Evolutionary conservation across 2,888 invertebrate genomes (phyloP).

Genomic region (Drosophila anomalata): DNA sequence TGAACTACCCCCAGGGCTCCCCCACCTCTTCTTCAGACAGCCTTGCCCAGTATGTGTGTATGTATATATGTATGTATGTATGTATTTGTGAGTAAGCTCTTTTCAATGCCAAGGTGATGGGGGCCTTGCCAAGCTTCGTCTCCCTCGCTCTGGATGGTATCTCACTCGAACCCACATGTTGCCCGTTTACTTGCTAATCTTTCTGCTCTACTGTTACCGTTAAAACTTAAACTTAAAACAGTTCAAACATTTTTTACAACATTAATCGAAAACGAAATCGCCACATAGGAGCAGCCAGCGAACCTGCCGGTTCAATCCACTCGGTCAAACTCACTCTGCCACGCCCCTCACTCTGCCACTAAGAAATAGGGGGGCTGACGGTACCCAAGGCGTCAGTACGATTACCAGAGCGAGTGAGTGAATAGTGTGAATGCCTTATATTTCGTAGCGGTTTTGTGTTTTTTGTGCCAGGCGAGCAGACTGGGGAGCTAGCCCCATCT

Average conservation of each 20-base stretch:
- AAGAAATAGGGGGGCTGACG: constrained; percentile 7
- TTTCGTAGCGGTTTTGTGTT: constrained; percentile 82
- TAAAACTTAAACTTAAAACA: constrained; percentile 84
- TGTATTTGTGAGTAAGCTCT: constrained; percentile 37
- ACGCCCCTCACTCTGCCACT: not conserved
- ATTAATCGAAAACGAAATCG: constrained; percentile 45
- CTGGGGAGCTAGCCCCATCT: not conserved
- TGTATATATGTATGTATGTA: not conserved
- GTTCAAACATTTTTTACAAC: constrained; percentile 82
- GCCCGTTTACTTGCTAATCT: constrained; percentile 45
- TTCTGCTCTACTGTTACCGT: constrained; percentile 81
- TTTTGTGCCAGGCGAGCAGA: constrained; percentile 78
- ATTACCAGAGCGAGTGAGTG: constrained; percentile 66
- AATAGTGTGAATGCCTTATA: constrained; percentile 73
- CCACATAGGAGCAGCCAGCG: constrained; percentile 23
- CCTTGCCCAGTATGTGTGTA: constrained; percentile 3
- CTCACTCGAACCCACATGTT: constrained; percentile 24
- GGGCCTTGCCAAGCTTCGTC: constrained; percentile 22
- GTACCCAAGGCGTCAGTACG: constrained; percentile 32
- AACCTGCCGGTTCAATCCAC: constrained; percentile 37
- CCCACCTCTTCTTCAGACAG: not conserved
- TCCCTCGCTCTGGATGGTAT: constrained; percentile 13
- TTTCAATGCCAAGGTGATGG: constrained; percentile 71
- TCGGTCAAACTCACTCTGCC: constrained; percentile 38
- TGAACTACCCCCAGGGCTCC: constrained; percentile 47